Percentiles rank a stretch among this genome's conserved stretches.
phyloP scores from a whole-genome alignment of 2,888 invertebrate species.

The Odiellus spinosus region DNA sequence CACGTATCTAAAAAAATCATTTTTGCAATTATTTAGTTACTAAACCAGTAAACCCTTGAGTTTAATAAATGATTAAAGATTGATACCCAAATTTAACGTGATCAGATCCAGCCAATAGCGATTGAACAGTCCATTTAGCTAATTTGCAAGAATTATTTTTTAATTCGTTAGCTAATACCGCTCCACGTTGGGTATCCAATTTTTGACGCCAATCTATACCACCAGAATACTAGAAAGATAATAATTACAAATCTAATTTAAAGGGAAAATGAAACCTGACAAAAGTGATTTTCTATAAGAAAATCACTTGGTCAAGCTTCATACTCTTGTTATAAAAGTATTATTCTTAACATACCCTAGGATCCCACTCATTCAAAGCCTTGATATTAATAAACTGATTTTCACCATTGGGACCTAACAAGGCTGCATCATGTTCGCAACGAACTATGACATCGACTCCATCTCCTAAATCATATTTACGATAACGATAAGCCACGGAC shows the following conservation, averaged over 20 bases:
- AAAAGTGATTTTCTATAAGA: not conserved
- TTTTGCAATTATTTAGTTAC: slow-evolving; percentile 6
- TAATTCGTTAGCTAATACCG: slow-evolving; percentile 92
- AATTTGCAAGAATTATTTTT: slow-evolving; percentile 99
- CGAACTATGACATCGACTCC: slow-evolving; percentile 78
- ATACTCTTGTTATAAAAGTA: too few relatives aligned
- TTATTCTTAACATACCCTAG: too few relatives aligned
- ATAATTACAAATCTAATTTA: slow-evolving; percentile 1
- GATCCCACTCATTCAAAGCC: slow-evolving; percentile 98
- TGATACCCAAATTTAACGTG: slow-evolving; percentile 91
- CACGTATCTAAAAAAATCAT: slow-evolving; percentile 51
- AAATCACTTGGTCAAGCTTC: not conserved
- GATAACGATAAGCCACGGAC: slow-evolving; percentile 88
- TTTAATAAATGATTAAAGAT: too few relatives aligned
- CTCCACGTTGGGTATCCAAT: slow-evolving; percentile 91
- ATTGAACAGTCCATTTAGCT: slow-evolving; percentile 96
- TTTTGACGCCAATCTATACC: slow-evolving; percentile 98
- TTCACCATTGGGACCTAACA: slow-evolving; percentile 70
- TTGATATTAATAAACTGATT: slow-evolving; percentile 86
- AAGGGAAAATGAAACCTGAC: not conserved
- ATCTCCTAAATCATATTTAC: slow-evolving; percentile 90
- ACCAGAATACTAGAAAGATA: slow-evolving; percentile 47
- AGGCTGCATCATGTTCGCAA: slow-evolving; percentile 92
- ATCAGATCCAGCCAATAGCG: slow-evolving; percentile 85
- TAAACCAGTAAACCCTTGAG: too few relatives aligned